Evolutionary conservation across 2,113 vertebrate species (phyloP).

Genomic region (Microcebus lehilahytsara): DNA sequence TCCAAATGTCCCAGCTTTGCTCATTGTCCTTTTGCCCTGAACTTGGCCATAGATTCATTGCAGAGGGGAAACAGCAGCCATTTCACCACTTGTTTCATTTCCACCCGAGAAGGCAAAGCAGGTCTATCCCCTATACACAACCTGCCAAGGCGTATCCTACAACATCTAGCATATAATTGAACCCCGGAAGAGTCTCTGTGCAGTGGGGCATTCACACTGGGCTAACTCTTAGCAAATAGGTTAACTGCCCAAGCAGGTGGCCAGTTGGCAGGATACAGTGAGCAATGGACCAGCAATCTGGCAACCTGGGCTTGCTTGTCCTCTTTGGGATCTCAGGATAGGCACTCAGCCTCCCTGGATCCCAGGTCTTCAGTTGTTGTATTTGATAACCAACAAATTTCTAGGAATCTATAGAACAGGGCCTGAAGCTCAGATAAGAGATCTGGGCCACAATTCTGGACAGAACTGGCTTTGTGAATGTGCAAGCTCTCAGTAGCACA

Average conservation of each 20-base stretch:
- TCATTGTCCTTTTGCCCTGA: background rate
- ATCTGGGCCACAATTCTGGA: background rate
- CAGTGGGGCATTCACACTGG: no score
- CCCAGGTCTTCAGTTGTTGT: background rate
- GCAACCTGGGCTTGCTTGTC: background rate
- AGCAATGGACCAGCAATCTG: background rate
- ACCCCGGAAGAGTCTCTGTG: background rate
- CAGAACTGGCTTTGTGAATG: no score
- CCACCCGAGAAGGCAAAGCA: background rate
- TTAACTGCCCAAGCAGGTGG: background rate
- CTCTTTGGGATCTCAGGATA: background rate
- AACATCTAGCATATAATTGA: background rate
- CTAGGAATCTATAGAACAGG: background rate
- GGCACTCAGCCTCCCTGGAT: background rate
- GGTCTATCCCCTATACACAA: background rate
- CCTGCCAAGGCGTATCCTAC: background rate
- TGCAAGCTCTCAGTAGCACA: accelerated
- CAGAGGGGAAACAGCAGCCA: background rate
- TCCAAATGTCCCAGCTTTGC: background rate
- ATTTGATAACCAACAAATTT: background rate
- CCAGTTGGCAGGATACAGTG: background rate
- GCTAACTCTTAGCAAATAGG: background rate
- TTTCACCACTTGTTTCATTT: background rate
- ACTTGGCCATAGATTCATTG: background rate
- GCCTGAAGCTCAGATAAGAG: background rate